Percentiles rank a stretch among this genome's conserved stretches.
These are phyloP conservation scores for Chelonus formosanus DNA, from an alignment of 2,888 invertebrate genomes.

Conservation along the genomic window DNA sequence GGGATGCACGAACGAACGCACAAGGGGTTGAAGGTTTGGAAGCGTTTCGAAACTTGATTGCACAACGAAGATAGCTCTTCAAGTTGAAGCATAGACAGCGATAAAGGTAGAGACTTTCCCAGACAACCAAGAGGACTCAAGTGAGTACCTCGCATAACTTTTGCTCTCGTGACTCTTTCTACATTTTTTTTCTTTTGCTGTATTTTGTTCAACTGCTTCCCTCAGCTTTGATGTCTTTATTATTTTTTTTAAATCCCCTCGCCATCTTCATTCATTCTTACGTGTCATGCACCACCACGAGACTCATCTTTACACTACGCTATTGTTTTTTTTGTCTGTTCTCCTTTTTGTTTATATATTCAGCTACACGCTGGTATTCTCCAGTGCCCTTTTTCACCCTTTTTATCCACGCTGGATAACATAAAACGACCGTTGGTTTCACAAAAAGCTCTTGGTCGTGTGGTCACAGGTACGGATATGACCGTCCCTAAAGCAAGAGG, in stretches of 20 bases:
- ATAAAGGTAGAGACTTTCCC: constrained; percentile 1
- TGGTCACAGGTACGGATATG: constrained; percentile 6
- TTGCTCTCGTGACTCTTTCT: not conserved
- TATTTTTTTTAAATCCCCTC: not conserved
- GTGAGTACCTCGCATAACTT: too few species aligned
- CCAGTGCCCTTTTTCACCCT: constrained; percentile 17
- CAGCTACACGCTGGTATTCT: constrained; percentile 10
- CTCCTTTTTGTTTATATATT: constrained; percentile 20
- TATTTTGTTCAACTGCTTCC: not conserved
- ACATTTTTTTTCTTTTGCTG: not conserved
- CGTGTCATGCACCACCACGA: constrained; percentile 17
- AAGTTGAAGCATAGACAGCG: constrained; percentile 5
- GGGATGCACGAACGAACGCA: not conserved
- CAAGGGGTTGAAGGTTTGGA: constrained; percentile 4
- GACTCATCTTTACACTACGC: constrained; percentile 21
- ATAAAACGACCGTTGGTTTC: constrained; percentile 28
- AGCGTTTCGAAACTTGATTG: constrained; percentile 39
- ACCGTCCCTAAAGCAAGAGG: constrained; percentile 2
- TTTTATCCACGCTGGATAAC: constrained; percentile 27
- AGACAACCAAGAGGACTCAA: too few species aligned
- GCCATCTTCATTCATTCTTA: constrained; percentile 15
- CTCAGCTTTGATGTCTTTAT: too few species aligned
- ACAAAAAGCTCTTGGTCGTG: constrained; percentile 15
- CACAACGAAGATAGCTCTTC: constrained; percentile 22
- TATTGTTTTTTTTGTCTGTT: constrained; percentile 12